phyloP scores from a whole-genome alignment of 2,797 vertebrate genomes.

The Chrysolophus pictus region DNA sequence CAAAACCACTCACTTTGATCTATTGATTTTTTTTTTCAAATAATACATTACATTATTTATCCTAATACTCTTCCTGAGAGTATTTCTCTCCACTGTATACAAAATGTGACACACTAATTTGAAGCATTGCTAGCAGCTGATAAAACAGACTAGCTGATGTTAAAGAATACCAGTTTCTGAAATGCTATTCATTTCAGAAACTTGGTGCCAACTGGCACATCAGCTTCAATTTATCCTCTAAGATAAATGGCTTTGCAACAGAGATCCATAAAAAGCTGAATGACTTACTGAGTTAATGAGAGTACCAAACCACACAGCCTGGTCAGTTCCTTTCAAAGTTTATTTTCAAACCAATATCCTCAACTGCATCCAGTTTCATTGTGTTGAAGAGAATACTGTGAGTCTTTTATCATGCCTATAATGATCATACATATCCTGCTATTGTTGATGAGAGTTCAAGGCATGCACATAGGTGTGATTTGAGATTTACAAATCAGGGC shows the following conservation, averaged over 20 bases:
- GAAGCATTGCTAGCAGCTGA: not conserved
- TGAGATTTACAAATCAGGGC: not conserved
- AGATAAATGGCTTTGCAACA: not conserved
- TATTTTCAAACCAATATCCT: not conserved
- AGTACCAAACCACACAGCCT: not conserved
- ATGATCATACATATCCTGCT: not conserved
- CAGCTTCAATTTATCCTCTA: not conserved
- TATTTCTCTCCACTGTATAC: not conserved
- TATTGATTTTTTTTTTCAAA: slow-evolving; percentile 38
- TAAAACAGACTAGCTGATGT: slow-evolving; percentile 13
- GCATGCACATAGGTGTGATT: not conserved
- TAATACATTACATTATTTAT: not conserved
- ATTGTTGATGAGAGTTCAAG: not conserved
- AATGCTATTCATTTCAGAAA: not conserved
- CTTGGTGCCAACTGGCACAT: not conserved
- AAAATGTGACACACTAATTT: not conserved
- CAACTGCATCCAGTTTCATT: not conserved
- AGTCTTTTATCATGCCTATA: not conserved
- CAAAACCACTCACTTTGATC: not conserved
- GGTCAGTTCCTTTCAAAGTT: not conserved
- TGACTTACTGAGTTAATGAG: not conserved
- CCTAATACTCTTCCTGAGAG: not conserved
- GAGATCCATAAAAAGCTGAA: not conserved
- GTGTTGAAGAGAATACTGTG: accelerated
- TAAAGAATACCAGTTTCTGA: slow-evolving; percentile 19